Percentiles rank a stretch among this genome's conserved stretches.
phyloP scores from a whole-genome alignment of 2,113 vertebrate genomes.

The Etheostoma cragini region DNA sequence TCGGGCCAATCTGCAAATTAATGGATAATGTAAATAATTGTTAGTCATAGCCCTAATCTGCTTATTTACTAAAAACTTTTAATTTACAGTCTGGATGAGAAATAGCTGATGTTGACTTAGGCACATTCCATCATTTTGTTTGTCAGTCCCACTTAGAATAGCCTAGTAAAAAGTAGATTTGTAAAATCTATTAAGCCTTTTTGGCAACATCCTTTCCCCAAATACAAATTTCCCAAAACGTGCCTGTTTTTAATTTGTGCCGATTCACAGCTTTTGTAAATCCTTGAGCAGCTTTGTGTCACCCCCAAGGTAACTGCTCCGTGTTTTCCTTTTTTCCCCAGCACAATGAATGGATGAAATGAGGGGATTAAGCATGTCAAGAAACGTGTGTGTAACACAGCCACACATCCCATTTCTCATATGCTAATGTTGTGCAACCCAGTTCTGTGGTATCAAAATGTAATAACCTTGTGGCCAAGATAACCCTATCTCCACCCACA shows the following conservation, averaged over 20 bases:
- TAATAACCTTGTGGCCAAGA: conserved; percentile 31
- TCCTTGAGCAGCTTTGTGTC: not conserved
- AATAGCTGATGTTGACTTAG: not conserved
- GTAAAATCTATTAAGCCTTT: not conserved
- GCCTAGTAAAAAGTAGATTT: conserved; percentile 4
- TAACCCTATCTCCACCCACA: conserved; percentile 34
- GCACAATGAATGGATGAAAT: not conserved
- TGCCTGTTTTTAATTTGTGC: not conserved
- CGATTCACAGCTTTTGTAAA: not conserved
- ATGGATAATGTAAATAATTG: not conserved
- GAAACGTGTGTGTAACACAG: conserved; percentile 17
- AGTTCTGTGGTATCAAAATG: conserved; percentile 39
- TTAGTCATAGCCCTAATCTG: not conserved
- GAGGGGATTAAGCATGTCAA: not conserved
- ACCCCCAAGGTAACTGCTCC: not conserved
- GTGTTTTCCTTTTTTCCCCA: not conserved
- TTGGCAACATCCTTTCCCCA: not conserved
- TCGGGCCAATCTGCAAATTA: not conserved
- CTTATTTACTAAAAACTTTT: too few species aligned
- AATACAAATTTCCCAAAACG: not conserved
- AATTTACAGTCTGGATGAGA: not conserved
- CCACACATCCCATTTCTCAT: conserved; percentile 23
- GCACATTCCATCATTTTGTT: not conserved
- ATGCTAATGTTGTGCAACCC: conserved; percentile 43
- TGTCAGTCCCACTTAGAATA: not conserved